Evolutionary conservation across 2,797 vertebrate genomes (phyloP), one percentile per base, ranked within the genome.

Genomic region (Aldrovandia affinis): DNA sequence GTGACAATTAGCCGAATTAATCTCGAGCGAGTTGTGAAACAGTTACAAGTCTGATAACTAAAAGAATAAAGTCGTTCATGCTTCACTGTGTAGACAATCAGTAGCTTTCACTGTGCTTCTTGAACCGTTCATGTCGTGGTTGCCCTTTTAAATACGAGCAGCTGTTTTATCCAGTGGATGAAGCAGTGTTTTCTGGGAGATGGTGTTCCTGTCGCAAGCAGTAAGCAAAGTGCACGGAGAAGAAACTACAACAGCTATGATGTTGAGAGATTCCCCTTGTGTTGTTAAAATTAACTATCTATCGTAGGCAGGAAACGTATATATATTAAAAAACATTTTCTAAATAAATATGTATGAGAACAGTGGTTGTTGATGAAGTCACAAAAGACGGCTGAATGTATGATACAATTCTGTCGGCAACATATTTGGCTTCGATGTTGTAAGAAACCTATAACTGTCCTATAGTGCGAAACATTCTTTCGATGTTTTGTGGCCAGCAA

Each of bases 91-190:
- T 22, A 18, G 36, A 20, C 28, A 10, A 30, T 1, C 22, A n/a
- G 18, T 52, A 1, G 57, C 33, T 70, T 47, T 22, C 30, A n/a
- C 1, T 25, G 44, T n/a, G 5, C 42, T 18, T 39, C 3, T n/a
- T 42, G 52, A 10, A 25, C 20, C 22, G 36, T 18, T 30, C 12
- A 28, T 2, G 36, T 12, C 15, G n/a, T 8, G 12, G 61, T 78
- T 82, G 84, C 80, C 80, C 52, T 77, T 78, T 85, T 65, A 78
- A 65, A 25, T 28, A 39, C 63, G 25, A 85, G 22, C 42, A 84
- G 55, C 63, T 81, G 65, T 81, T 81, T 63, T 20, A 54, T 0
- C 2, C 7, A 3, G 33, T 73, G 14, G 33, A 14, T 30, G 63
- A 82, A 47, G 39, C 39, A 50, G 61, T 28, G 81, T 18, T 30